These are phyloP conservation scores for Triops longicaudatus DNA, from an alignment of 1,140 invertebrate species.

Conservation along the genomic window DNA sequence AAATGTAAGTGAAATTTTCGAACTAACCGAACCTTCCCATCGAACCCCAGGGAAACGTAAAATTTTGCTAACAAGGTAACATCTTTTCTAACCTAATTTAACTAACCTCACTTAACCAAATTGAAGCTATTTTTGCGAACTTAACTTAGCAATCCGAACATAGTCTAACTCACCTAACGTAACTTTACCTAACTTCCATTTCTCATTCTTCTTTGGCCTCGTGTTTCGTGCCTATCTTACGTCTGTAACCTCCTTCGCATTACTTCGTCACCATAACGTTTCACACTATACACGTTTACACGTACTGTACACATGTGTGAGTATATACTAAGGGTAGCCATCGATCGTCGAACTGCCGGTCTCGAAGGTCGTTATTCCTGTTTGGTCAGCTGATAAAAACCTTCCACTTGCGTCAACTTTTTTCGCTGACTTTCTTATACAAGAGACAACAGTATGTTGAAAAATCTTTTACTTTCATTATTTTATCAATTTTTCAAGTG, in stretches of 20 bases:
- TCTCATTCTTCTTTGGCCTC: background rate
- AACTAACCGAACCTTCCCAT: no score
- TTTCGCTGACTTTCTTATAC: background rate
- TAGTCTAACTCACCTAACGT: no score
- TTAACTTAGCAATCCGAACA: no score
- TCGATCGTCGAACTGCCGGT: constrained; percentile 9
- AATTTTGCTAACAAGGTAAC: no score
- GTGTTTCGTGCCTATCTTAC: background rate
- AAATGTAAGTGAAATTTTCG: no score
- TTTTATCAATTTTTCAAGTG: no score
- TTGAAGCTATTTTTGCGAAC: no score
- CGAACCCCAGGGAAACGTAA: no score
- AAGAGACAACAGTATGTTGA: background rate
- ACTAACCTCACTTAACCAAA: no score
- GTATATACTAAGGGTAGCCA: background rate
- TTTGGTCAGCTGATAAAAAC: background rate
- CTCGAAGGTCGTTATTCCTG: background rate
- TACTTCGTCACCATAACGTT: background rate
- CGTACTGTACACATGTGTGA: background rate
- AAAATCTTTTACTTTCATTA: no score
- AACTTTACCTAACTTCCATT: no score
- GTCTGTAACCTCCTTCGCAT: background rate
- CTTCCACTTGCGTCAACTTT: constrained; percentile 2
- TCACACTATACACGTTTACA: background rate
- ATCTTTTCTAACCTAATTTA: no score